Percentiles rank a stretch among this genome's conserved stretches.
Evolutionary conservation across 2,113 vertebrate species (phyloP).

Genomic region (Thinocorus orbignyianus): DNA sequence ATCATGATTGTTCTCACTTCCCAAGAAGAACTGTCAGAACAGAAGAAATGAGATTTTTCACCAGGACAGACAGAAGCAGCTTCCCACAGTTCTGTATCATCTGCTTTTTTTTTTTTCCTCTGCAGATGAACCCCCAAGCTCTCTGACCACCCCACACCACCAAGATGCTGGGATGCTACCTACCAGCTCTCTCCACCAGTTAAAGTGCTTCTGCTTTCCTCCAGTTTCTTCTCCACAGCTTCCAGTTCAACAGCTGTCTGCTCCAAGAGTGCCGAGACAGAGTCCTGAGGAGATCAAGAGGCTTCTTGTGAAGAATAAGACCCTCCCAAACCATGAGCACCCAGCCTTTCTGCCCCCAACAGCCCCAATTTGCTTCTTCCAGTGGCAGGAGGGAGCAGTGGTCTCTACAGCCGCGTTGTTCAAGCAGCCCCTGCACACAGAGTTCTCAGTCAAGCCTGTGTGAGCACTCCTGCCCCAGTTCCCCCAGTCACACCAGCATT

Average conservation of each 20-base stretch:
- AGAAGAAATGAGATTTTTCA: background rate
- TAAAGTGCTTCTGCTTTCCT: slow-evolving; percentile 67
- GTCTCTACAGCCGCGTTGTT: background rate
- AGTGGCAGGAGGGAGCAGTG: background rate
- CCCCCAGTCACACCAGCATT: background rate
- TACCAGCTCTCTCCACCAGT: slow-evolving; percentile 81
- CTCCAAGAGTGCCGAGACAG: slow-evolving; percentile 77
- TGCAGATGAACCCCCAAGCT: background rate
- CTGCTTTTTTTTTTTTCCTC: background rate
- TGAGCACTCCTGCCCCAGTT: background rate
- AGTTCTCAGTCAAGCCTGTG: background rate
- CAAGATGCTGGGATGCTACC: background rate
- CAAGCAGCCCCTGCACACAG: background rate
- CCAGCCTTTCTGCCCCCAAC: background rate
- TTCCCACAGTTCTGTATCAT: background rate
- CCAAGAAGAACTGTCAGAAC: background rate
- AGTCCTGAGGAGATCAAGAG: slow-evolving; percentile 72
- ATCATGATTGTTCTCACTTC: background rate
- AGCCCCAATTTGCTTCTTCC: background rate
- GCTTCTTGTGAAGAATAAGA: background rate
- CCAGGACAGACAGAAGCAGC: background rate
- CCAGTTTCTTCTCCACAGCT: slow-evolving; percentile 73
- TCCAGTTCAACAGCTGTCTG: slow-evolving; percentile 80
- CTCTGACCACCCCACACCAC: background rate
- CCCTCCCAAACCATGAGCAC: background rate